Base-by-base conservation (phyloP, 2,113 vertebrate genomes). In the Sylvietta virens region DNA sequence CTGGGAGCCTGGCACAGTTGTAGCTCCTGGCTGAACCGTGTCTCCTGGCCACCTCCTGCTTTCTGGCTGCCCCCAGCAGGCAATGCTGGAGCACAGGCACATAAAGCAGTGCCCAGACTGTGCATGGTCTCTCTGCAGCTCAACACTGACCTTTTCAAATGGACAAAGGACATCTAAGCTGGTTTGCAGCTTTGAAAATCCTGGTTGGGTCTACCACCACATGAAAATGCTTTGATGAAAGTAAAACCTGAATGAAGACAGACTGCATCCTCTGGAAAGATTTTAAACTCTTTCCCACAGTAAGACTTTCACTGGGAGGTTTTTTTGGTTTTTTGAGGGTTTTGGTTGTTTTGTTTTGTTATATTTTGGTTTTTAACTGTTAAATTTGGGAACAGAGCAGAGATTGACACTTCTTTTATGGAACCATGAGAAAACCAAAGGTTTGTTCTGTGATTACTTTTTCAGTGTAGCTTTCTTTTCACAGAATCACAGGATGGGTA, bases 311-410 rank as follows among this genome's bases (percentile, higher is more conserved):
- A 54, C 40, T 21, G 31, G 11, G 19, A n/a, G 7, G 33, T 10
- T n/a, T 37, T 8, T 26, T 35, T 65, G 11, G 2, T 33, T 54
- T 53, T 13, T 17, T 51, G 4, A 31, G 3, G 5, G 0, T 6
- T 57, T 42, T 42, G 19, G 12, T 50, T 15, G 6, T 1, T 40
- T 45, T 44, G n/a, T 22, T 57, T 31, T 27, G 26, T 9, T 66
- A 24, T 51, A 20, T 27, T 82, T 47, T 33, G 22, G 1, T 65
- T 64, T 67, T 76, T 67, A 80, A 92, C 20, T 65, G 22, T 48
- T 23, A 69, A 66, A 31, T 40, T 67, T 71, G 45, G 35, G 60
- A 82, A 31, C 60, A 67, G 26, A 89, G 23, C 26, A 60, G 64
- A 60, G 28, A 56, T 48, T 91, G 56, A 20, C 56, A 21, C 20